Evolutionary conservation across 2,797 vertebrate species (phyloP).

Genomic region (Euphonia xanthogaster): DNA sequence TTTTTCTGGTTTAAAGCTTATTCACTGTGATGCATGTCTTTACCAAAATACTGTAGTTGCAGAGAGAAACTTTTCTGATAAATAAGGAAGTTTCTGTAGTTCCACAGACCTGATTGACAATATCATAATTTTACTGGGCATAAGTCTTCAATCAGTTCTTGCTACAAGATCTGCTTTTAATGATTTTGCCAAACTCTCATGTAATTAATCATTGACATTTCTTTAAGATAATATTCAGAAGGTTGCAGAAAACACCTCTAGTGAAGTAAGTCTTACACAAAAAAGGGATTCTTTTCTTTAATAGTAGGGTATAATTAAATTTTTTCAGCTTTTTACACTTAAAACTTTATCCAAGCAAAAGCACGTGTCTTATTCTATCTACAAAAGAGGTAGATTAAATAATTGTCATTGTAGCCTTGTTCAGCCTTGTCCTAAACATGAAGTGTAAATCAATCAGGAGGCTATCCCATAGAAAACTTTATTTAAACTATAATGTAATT

Average conservation of each 20-base stretch:
- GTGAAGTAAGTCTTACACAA: background rate
- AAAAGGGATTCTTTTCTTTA: background rate
- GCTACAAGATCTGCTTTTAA: background rate
- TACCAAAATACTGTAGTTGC: background rate
- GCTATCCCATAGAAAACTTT: background rate
- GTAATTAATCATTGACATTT: slow-evolving; percentile 24
- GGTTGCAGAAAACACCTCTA: background rate
- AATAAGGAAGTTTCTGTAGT: background rate
- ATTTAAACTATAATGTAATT: background rate
- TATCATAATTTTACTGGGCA: background rate
- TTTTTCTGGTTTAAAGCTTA: background rate
- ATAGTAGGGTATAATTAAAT: background rate
- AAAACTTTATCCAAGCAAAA: background rate
- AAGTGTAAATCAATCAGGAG: background rate
- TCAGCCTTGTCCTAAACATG: background rate
- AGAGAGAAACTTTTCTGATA: background rate
- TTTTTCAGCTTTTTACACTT: background rate
- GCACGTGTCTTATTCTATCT: background rate
- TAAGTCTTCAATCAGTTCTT: background rate
- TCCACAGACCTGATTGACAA: background rate
- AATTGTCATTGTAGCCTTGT: background rate
- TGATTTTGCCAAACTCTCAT: background rate
- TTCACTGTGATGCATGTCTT: background rate
- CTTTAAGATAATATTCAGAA: background rate
- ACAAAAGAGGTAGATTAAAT: background rate